These are phyloP conservation scores for Chaetorhynchus papuensis DNA, from an alignment of 2,113 vertebrate species.

Conservation along the genomic window DNA sequence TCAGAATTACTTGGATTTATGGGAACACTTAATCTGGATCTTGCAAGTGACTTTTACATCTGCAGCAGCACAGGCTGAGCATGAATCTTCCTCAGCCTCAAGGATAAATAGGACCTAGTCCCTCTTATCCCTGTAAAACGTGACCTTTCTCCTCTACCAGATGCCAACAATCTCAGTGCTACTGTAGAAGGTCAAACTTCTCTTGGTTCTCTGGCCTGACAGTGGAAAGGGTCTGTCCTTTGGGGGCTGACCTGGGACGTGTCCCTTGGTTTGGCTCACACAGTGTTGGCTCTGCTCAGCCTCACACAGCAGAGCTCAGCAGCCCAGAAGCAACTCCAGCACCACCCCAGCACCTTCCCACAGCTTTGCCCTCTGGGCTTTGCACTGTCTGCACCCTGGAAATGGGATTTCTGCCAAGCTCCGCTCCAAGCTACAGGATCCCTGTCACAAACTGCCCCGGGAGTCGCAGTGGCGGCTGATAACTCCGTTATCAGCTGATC, in stretches of 20 bases:
- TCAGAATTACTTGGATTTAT: slow-evolving; percentile 14
- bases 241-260: fast-evolving
- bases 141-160: not conserved
- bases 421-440: not conserved
- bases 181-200: not conserved
- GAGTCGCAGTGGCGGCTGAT: fast-evolving
- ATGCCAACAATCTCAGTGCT: not conserved
- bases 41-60: slow-evolving; percentile 7
- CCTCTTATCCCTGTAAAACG: not conserved
- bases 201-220: not conserved
- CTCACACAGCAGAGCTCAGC: not conserved
- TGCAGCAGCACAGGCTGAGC: not conserved
- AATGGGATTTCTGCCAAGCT: not conserved
- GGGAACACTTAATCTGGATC: not conserved
- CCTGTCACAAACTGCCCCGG: not conserved
- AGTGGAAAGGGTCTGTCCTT: not conserved
- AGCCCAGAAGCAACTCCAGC: not conserved
- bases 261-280: not conserved
- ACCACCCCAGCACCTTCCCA: not conserved
- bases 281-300: not conserved
- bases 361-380: not conserved
- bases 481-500: not conserved
- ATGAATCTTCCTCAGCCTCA: not conserved
- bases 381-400: not conserved
- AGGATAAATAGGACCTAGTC: not conserved